Base-by-base conservation (phyloP, 2,113 vertebrate genomes). In the Sturnus vulgaris region DNA sequence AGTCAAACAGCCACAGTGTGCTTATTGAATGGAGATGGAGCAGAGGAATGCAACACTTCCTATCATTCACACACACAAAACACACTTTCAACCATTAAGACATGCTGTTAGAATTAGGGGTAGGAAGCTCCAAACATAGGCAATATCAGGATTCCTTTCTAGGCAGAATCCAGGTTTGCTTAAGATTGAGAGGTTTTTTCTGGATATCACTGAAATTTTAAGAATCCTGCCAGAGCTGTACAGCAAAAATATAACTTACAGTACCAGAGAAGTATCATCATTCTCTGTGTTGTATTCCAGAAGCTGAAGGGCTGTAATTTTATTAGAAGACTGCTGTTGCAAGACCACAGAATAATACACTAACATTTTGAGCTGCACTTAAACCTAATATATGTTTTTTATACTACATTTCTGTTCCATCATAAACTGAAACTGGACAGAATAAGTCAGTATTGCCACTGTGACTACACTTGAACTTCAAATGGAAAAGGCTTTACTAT, bases 271-370 rank as follows among this genome's bases (percentile, higher is more conserved):
- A 85, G 28, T 72, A 87, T 93, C 76, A 86, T 95, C 70, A 64
- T 79, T 88, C 55, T 86, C 52, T 40, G 71, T 84, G 65, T 81
- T 88, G 77, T 52, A 95, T 95, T 97, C 87, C 94, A 95, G 92
- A 94, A 86, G 75, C 49, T 90, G 90, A 91, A 94, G 78, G 73
- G 57, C 46, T 90, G 47, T 82, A 49, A 96, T 75, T 89, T 96
- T 93, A 95, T 96, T 96, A 78, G 31, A 94, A 95, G 33, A 31
- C 69, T 70, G 75, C 82, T 95, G 37, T 77, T 94, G 77, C 47
- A 86, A 97, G 97, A 97, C 97, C 97, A 89, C 96, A 97, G 57
- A 90, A 86, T 93, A 96, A 95, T 92, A 95, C 70, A 83, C 93
- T 97, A 95, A 97, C 11, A 59, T 92, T 90, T 63, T 76, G 86